Evolutionary conservation across 2,113 vertebrate species (phyloP).

Genomic region (Leptodactylus fuscus): DNA sequence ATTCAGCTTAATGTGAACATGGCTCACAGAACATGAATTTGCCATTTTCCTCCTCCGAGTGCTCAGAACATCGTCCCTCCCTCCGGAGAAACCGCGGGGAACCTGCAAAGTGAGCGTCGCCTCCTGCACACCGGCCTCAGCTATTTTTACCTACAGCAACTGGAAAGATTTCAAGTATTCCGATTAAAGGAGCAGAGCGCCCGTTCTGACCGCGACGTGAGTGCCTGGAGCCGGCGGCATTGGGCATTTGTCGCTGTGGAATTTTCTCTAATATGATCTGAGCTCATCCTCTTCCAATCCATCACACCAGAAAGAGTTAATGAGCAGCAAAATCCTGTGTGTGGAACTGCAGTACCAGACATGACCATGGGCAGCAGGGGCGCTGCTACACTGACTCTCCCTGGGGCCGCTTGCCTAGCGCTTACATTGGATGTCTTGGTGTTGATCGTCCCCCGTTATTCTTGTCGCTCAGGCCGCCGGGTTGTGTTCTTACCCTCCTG

Average conservation of each 20-base stretch:
- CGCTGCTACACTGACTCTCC: too few species aligned
- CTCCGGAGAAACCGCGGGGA: not conserved
- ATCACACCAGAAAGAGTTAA: not conserved
- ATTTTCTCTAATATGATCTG: too few species aligned
- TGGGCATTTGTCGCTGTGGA: too few species aligned
- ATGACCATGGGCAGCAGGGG: not conserved
- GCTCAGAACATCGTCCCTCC: not conserved
- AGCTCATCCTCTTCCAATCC: too few species aligned
- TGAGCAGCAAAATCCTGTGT: not conserved
- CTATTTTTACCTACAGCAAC: not conserved
- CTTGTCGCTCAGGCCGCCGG: too few species aligned
- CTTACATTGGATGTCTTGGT: too few species aligned
- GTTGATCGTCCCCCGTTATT: too few species aligned
- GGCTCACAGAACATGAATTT: not conserved
- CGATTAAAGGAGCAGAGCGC: not conserved
- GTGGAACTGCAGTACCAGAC: not conserved
- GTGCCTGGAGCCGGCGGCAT: too few species aligned
- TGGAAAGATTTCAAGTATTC: not conserved
- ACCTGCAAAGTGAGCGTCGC: not conserved
- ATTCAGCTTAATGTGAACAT: not conserved
- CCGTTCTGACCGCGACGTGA: not conserved
- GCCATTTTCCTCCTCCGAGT: not conserved
- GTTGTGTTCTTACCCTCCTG: too few species aligned
- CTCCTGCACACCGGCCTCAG: not conserved
- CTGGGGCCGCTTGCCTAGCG: too few species aligned